Evolutionary conservation across 2,113 vertebrate species (phyloP), one percentile per base, ranked within the genome.

Genomic region (Esox niger): DNA sequence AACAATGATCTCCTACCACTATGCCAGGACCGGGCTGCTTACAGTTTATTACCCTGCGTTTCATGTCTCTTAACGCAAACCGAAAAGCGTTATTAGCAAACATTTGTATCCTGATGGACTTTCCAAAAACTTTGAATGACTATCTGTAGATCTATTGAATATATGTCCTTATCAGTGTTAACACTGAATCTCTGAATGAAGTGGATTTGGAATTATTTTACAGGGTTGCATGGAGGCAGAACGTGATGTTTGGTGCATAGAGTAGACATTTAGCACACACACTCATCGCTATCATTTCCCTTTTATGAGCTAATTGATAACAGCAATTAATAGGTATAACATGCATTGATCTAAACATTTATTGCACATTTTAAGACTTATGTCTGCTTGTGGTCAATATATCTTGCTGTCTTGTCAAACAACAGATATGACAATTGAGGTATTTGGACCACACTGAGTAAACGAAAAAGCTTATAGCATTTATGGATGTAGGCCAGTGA

Each of bases 371-470:
- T 25, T 56, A 25, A 56, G 23, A 56, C 25, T 6, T 26, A 7
- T 43, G 35, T 13, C 35, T 13, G 10, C 35, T 38, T 38, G 35
- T 38, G 11, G 35, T 38, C 11, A 15, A 38, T 38, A 38, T 15
- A 15, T 38, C 2, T 38, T 2, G 15, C 38, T 1, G 13, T 15
- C 35, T 43, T 43, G 35, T 43, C 35, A 43, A 15, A 43, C 35
- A 43, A 15, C 35, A 43, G 17, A 15, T 43, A 15, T 46, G 61
- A 43, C n/a, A 76, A 15, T 54, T 70, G 25, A 49, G 68, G 68
- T 75, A 73, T 47, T 66, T 67, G 60, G 69, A 76, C 46, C 30
- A 62, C 32, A 26, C 29, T 81, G 69, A 61, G 25, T 59, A 35
- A n/a, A n/a, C n/a, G n/a, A n/a, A n/a, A 70, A 46, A n/a, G 27